Percentiles rank a stretch among this genome's conserved stretches.
These are phyloP conservation scores for Epizoanthus rinbou DNA, from an alignment of 92 coral and sea anemone species.

Conservation along the genomic window DNA sequence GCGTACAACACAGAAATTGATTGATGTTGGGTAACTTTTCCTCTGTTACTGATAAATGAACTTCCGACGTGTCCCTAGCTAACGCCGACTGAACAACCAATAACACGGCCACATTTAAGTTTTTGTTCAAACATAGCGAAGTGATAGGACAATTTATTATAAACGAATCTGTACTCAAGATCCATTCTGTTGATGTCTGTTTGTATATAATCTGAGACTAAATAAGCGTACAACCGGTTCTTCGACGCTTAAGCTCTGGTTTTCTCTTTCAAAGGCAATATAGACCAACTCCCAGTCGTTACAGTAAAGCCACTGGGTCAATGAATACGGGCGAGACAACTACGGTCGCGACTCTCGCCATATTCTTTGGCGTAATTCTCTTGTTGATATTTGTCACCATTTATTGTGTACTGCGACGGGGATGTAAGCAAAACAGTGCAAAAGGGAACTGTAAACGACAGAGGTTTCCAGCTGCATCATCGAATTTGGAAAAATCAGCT, in stretches of 20 bases:
- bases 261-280: background rate
- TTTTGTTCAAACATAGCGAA: background rate
- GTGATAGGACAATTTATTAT: conserved; percentile 12
- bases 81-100: conserved; percentile 9
- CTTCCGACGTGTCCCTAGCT: conserved; percentile 10
- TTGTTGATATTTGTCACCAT: conserved; percentile 62
- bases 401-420: conserved; percentile 66
- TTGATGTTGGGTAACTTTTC: background rate
- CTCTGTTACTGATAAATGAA: background rate
- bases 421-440: conserved; percentile 56
- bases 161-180: conserved; percentile 1
- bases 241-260: conserved; percentile 2
- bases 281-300: background rate
- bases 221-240: background rate
- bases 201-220: background rate
- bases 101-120: background rate
- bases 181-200: background rate
- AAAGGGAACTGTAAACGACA: conserved; percentile 55
- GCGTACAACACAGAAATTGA: too few species aligned
- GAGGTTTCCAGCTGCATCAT: conserved; percentile 38
- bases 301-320: background rate
- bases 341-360: conserved; percentile 69
- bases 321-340: conserved; percentile 72
- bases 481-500: conserved; percentile 62
- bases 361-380: conserved; percentile 62